Evolutionary conservation across 2,797 vertebrate genomes (phyloP), one percentile per base, ranked within the genome.

Genomic region (Cossypha caffra): DNA sequence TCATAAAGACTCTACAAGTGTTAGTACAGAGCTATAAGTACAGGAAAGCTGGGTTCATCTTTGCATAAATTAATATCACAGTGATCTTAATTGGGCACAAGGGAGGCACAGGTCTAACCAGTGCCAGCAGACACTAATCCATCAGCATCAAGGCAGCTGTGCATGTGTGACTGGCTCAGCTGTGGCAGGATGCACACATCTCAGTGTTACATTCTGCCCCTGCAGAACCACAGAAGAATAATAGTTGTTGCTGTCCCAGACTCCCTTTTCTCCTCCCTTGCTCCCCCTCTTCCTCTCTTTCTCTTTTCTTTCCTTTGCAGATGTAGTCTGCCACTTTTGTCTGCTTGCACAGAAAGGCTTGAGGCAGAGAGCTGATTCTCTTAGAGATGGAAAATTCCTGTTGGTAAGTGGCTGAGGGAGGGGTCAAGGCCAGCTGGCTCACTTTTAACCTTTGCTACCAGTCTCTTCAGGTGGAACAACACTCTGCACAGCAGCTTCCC

Each of bases 141-240:
- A 2, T 47, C 40, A 40, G 55, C 11, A 38, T 18, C 43, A 25
- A 45, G 73, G 47, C 48, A 62, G 18, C 67, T 33, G 47, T 12
- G 81, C 76, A 29, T 2, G 8, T 28, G 18, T 42, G 51, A 35
- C 18, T 21, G 29, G 13, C n/a, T 86, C 47, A 67, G 57, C 79
- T 23, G 45, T 4, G n/a, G 26, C 5, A 15, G 52, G 6, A 2
- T 52, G 50, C n/a, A 63, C 52, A 12, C 12, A 1, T 0, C 1
- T 20, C 52, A 42, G 42, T 2, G 0, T 13, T 17, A 25, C 33
- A 15, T 47, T 71, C n/a, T 86, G 69, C 29, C 29, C 21, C 8
- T 2, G 23, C 37, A 61, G 43, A 73, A 19, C 11, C 42, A 33
- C 38, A 72, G 54, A 57, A 38, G 5, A 75, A 8, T 48, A 43